Evolutionary conservation across 2,888 invertebrate genomes (phyloP), one percentile per base, ranked within the genome.

Genomic region (Orthonevra nobilis): DNA sequence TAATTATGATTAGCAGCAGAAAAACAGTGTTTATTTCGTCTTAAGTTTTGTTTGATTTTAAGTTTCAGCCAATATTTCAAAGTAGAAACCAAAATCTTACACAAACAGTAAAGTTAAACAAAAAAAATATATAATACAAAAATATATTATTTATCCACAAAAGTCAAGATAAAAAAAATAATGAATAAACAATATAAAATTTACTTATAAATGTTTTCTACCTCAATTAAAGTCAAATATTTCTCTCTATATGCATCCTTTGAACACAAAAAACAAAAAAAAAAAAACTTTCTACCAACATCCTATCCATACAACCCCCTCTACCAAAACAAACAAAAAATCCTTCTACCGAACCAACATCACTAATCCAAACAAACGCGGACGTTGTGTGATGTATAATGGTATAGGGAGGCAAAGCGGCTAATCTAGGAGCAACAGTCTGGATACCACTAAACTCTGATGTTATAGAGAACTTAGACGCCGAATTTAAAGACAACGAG

Each of bases 381-480:
- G 69, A 40, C 73, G 17, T 40, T 26, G 70, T n/a, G 56, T 64
- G 66, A 23, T 23, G 3, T 36, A 66, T 66, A 60, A 54, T 70
- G 63, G 56, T 46, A 64, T 73, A 92, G 92, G 96, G 96, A 75
- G 96, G 94, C 20, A 92, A 92, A 84, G 90, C 93, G 86, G 95
- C 95, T 26, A 92, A 93, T 82, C 87, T 95, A 72, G 94, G 93
- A 9, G 94, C 93, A 26, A 95, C 95, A 0, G 93, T 96, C 14
- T 96, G 95, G 96, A 91, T 95, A 82, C 94, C 95, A 20, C 87
- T 93, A 38, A 86, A 83, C 52, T 40, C 82, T 10, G 83, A 81
- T 7, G 83, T 82, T 3, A 81, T 82, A 12, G 60, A 61, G 7
- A 83, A 84, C 52, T 81, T 86, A 56, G 83, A 84, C 64, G 85